Percentiles rank a stretch among this genome's conserved stretches.
Conservation (phyloP, 2,113 vertebrate species). For the Neodontobutis hainanensis region DNA sequence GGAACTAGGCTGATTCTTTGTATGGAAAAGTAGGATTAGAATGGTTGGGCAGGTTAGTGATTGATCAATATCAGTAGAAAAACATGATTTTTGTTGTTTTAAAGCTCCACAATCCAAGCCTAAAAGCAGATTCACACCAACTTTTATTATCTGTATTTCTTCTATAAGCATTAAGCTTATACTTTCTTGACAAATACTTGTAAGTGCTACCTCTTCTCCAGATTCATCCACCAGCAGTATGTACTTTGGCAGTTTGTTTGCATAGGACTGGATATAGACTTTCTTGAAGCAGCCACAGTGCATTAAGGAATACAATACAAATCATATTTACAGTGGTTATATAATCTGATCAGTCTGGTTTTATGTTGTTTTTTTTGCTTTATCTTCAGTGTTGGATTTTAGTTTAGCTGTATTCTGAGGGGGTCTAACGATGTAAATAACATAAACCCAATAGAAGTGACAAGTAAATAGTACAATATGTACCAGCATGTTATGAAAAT, state of each 20-base stretch:
- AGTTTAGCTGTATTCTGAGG: neutral
- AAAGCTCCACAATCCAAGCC: too few species aligned
- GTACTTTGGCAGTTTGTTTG: neutral
- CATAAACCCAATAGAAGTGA: neutral
- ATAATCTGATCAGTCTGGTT: neutral
- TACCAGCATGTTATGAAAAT: neutral
- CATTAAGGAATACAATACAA: conserved; percentile 1
- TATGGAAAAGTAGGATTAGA: too few species aligned
- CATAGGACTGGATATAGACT: neutral
- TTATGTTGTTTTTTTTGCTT: neutral
- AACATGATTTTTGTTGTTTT: too few species aligned
- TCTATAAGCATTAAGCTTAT: neutral
- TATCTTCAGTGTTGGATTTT: neutral
- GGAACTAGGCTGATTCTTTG: too few species aligned
- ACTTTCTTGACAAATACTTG: neutral
- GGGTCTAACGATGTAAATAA: neutral
- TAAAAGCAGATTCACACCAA: neutral
- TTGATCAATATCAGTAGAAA: too few species aligned
- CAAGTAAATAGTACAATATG: neutral
- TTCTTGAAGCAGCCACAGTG: neutral
- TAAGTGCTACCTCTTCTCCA: neutral
- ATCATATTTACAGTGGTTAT: neutral
- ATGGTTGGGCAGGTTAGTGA: too few species aligned
- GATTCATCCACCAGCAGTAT: neutral
- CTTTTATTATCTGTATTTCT: neutral